A percentile compares a stretch with the other conserved stretches of the same genome.
Evolutionary conservation across 2,888 invertebrate species (phyloP).

Genomic region (Acrobasis suavella): DNA sequence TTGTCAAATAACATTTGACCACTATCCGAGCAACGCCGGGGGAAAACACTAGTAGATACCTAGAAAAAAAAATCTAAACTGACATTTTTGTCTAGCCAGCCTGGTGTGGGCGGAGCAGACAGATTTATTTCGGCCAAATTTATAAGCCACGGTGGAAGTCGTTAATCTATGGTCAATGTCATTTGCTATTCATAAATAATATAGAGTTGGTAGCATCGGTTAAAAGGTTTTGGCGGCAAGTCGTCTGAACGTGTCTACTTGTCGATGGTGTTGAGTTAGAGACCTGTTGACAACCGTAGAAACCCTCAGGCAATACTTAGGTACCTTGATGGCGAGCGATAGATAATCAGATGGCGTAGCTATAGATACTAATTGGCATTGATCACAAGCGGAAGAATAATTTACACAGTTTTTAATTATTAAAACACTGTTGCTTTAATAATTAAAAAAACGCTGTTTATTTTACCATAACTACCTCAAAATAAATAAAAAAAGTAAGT

Average conservation of each 20-base stretch:
- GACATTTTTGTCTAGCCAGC: not conserved
- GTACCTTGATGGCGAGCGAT: no score
- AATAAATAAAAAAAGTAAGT: no score
- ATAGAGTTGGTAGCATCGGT: constrained; percentile 10
- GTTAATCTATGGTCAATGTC: constrained; percentile 12
- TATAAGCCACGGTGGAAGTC: constrained; percentile 32
- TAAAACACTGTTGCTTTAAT: no score
- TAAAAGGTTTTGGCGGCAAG: constrained; percentile 10
- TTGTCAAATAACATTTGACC: no score
- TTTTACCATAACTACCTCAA: no score
- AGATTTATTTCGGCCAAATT: constrained; percentile 53
- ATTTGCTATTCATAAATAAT: constrained; percentile 16
- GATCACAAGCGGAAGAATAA: not conserved
- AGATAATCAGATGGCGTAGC: not conserved
- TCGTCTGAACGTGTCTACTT: not conserved
- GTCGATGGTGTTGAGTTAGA: not conserved
- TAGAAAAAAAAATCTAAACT: not conserved
- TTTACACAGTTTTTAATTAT: not conserved
- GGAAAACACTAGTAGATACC: no score
- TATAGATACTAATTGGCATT: not conserved
- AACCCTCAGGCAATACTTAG: no score
- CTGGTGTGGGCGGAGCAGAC: constrained; percentile 29
- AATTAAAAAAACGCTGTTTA: no score
- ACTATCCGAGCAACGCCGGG: no score
- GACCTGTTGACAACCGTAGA: not conserved